Percentiles rank a stretch among this genome's conserved stretches.
Conservation (phyloP, 2,797 vertebrate species). For the Phylloscopus collybita region DNA sequence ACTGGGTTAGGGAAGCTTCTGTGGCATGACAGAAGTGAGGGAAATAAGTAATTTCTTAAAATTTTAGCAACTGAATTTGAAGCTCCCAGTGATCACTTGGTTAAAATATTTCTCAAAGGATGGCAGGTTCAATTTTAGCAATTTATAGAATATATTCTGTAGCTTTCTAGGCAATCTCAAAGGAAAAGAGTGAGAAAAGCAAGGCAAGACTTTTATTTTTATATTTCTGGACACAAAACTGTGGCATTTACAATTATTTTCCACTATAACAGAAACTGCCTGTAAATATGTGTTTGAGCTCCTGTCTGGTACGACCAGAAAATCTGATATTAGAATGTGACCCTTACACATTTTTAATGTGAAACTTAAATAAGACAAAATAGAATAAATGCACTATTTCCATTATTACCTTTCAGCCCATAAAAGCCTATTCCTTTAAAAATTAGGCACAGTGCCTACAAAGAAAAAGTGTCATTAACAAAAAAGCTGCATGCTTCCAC, state of each 20-base stretch:
- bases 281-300: neutral
- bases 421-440: constrained; percentile 12
- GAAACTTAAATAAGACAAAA: neutral
- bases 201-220: neutral
- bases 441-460: neutral
- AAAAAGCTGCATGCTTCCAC: constrained; percentile 29
- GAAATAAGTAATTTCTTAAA: neutral
- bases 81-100: neutral
- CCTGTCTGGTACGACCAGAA: neutral
- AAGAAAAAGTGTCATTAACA: neutral
- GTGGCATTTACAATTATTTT: neutral
- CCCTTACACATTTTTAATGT: neutral
- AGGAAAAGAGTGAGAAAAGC: neutral
- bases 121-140: neutral
- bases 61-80: neutral
- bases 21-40: neutral
- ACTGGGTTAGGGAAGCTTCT: neutral
- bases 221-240: neutral
- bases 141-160: neutral
- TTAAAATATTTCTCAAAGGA: neutral
- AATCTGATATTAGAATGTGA: neutral
- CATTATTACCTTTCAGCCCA: neutral
- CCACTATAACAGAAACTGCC: neutral
- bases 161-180: neutral
- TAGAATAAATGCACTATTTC: neutral